Evolutionary conservation across 1,140 invertebrate genomes (phyloP), one percentile per base, ranked within the genome.

Genomic region (Drosophila eugracilis): DNA sequence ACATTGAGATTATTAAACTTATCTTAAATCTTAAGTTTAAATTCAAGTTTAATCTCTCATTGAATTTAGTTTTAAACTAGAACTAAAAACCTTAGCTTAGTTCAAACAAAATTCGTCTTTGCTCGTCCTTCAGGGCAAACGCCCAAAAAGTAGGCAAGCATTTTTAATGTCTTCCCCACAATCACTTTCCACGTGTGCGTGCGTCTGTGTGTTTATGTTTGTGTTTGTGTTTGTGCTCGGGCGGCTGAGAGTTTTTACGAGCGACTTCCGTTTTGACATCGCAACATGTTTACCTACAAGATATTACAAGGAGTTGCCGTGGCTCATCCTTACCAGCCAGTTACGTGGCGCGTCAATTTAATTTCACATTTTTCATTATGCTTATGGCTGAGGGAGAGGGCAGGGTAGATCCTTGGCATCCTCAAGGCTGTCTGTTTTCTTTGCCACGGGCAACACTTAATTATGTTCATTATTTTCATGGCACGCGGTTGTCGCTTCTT

Each of bases 401-500:
- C 26, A 22, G 41, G n/a, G n/a, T n/a, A n/a, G n/a, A n/a, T n/a
- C n/a, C 45, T 39, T 10, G 15, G 32, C 14, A 9, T 57, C 32
- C 42, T 45, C 28, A 55, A 52, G 58, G 50, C 39, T 72, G 55
- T 55, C 52, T 75, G 26, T 67, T 54, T 58, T 60, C 60, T 70
- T 86, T 86, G 81, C 81, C 83, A 86, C 37, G 83, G 83, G 81
- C 81, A 86, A 86, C 81, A 86, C 81, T 86, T 86, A 86, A 86
- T 86, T 86, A 86, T 86, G 81, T 86, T 86, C 81, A 86, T 86
- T 86, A 86, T 88, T 86, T 86, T 81, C 83, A 78, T 86, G 81
- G 77, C 74, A 81, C 81, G 83, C 77, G 81, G 80, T 84, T 85
- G 73, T 44, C 63, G 39, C 41, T 69, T 26, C 57, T 28, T 3